Evolutionary conservation across 1,140 invertebrate genomes (phyloP), one percentile per base, ranked within the genome.

Genomic region (Hyphantria cunea): DNA sequence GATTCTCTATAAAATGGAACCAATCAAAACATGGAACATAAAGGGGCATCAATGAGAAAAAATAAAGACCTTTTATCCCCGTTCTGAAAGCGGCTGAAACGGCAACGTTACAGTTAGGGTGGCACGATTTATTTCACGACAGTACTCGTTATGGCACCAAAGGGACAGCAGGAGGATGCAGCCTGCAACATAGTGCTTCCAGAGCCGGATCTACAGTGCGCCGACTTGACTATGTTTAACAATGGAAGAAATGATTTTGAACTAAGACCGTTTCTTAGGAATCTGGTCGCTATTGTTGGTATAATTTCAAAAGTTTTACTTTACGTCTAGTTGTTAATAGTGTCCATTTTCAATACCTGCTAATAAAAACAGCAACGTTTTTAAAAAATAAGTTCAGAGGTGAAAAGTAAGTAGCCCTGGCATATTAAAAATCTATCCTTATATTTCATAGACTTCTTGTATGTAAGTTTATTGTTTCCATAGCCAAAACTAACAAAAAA

Each of bases 71-170:
- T 81, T 89, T 89, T 86, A 83, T 84, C 82, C 79, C 59, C 51
- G 51, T 71, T 61, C 73, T 80, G 80, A 81, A 83, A 82, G 72
- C 78, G 80, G 78, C 80, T 78, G 74, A 68, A 68, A 68, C 65
- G 75, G 66, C 63, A 64, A 49, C 67, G 68, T 81, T 80, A 78
- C 74, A 78, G 73, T 44, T 65, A 70, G 86, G 84, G 86, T 78
- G 80, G 77, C 62, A 77, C 86, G 85, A 89, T 89, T 89, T 89
- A 88, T 89, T 80, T 83, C 80, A 83, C 76, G 84, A 86, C 84
- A 80, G 71, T 56, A 78, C 78, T 83, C 82, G 86, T 87, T 86
- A 89, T 80, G 78, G 82, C 74, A 83, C 84, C 84, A 58, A 82
- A 85, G 84, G 86, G 86, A 89, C 73, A 66, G 55, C 74, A 52